Percentiles rank a stretch among this genome's conserved stretches.
phyloP scores from a whole-genome alignment of 2,888 invertebrate genomes.

The Nebria salina region DNA sequence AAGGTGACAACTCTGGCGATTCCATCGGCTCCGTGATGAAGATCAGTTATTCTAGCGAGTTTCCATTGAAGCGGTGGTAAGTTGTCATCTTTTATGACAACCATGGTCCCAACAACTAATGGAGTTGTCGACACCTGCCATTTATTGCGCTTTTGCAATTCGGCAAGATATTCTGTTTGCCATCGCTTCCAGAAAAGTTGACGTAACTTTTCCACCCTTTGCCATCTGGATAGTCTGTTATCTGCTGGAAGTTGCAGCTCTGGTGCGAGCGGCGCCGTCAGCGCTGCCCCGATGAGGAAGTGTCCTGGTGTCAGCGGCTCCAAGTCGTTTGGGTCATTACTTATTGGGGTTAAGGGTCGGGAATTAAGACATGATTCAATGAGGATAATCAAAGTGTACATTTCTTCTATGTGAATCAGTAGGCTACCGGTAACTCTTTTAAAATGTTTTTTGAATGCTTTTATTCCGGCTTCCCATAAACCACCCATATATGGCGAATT shows the following conservation, averaged over 20 bases:
- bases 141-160: conserved; percentile 43
- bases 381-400: conserved; percentile 34
- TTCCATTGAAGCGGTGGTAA: too few species aligned
- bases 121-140: conserved; percentile 7
- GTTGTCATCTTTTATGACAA: too few species aligned
- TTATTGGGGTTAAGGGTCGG: conserved; percentile 13
- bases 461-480: conserved; percentile 32
- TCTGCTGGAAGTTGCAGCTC: conserved; percentile 25
- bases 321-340: conserved; percentile 46
- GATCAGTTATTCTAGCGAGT: background rate
- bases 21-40: too few species aligned
- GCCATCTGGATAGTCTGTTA: conserved; percentile 46
- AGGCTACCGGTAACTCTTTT: conserved; percentile 26
- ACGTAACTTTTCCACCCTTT: conserved; percentile 8
- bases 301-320: conserved; percentile 52
- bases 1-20: too few species aligned
- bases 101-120: too few species aligned
- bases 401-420: conserved; percentile 17
- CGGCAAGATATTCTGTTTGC: conserved; percentile 50
- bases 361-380: conserved; percentile 51
- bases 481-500: conserved; percentile 37
- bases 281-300: conserved; percentile 49
- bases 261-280: conserved; percentile 40
- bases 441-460: conserved; percentile 23
- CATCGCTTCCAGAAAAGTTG: too few species aligned